Conservation (phyloP, 1,140 invertebrate genomes). For the Uloborus diversus region DNA sequence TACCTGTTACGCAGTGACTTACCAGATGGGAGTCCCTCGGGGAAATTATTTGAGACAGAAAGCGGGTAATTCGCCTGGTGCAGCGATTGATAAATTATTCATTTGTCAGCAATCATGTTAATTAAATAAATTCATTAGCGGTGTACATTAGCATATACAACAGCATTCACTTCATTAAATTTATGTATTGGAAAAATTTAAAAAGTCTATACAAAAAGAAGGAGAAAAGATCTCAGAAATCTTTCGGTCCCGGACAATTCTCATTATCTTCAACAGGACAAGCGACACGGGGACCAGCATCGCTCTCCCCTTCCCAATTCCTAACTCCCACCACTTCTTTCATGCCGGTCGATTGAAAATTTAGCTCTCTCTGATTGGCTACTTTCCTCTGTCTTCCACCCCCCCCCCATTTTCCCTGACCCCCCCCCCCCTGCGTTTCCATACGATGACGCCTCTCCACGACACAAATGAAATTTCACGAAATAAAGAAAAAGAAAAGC, state of each 20-base stretch:
- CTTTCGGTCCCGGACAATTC: constrained; percentile 5
- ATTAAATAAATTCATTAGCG: no score
- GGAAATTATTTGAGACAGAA: no score
- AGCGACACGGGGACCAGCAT: background rate
- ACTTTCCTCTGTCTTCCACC: constrained; percentile 38
- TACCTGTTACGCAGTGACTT: no score
- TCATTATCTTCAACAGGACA: constrained; percentile 28
- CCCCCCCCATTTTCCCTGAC: background rate
- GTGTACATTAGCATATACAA: no score
- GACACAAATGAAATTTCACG: constrained; percentile 52
- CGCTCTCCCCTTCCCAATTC: constrained; percentile 4
- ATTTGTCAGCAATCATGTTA: no score
- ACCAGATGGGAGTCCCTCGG: no score
- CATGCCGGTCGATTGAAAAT: constrained; percentile 45
- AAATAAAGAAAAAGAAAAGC: constrained; percentile 24
- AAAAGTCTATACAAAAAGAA: background rate
- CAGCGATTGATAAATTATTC: no score
- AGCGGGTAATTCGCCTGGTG: no score
- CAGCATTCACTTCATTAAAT: no score
- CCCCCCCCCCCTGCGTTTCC: background rate
- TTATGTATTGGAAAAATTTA: no score
- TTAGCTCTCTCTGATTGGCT: constrained; percentile 42
- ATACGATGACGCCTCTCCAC: constrained; percentile 7
- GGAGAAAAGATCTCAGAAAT: background rate
- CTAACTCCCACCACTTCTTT: constrained; percentile 31